phyloP scores from a whole-genome alignment of 2,888 invertebrate genomes.

The Tortricodes alternella region DNA sequence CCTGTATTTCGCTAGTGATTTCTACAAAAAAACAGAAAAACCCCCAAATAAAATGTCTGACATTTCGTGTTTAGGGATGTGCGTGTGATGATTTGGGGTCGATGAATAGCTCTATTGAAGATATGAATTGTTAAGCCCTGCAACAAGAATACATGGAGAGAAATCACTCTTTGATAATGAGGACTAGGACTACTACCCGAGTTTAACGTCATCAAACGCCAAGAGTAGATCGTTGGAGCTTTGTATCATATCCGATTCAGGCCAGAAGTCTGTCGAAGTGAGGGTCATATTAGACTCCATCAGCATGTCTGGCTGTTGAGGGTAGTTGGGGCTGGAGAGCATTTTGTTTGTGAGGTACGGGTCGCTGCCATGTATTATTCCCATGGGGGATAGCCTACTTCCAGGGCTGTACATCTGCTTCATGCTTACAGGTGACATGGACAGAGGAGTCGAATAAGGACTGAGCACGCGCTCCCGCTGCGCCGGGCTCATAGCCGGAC shows the following conservation, averaged over 20 bases:
- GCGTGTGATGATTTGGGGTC: constrained; percentile 44
- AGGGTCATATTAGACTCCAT: constrained; percentile 57
- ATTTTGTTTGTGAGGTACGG: constrained; percentile 71
- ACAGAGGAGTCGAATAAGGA: constrained; percentile 68
- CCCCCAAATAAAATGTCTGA: constrained; percentile 38
- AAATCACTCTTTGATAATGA: constrained; percentile 50
- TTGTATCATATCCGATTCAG: constrained; percentile 65
- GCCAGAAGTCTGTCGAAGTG: constrained; percentile 63
- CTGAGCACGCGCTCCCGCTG: constrained; percentile 62
- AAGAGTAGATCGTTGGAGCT: constrained; percentile 63
- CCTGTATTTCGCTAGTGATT: constrained; percentile 65
- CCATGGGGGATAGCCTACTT: constrained; percentile 56
- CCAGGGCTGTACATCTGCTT: constrained; percentile 60
- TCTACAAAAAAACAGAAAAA: constrained; percentile 48
- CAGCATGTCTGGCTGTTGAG: constrained; percentile 57
- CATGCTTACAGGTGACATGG: constrained; percentile 64
- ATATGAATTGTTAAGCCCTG: too few species aligned
- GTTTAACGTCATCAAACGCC: constrained; percentile 72
- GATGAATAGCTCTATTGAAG: too few species aligned
- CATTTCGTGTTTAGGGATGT: constrained; percentile 49
- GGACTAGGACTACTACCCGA: constrained; percentile 48
- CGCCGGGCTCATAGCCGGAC: constrained; percentile 68
- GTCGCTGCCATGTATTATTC: constrained; percentile 62
- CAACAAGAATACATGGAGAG: constrained; percentile 40
- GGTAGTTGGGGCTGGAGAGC: constrained; percentile 65